phyloP scores from a whole-genome alignment of 1,140 invertebrate species.

The Meloidogyne floridensis region DNA sequence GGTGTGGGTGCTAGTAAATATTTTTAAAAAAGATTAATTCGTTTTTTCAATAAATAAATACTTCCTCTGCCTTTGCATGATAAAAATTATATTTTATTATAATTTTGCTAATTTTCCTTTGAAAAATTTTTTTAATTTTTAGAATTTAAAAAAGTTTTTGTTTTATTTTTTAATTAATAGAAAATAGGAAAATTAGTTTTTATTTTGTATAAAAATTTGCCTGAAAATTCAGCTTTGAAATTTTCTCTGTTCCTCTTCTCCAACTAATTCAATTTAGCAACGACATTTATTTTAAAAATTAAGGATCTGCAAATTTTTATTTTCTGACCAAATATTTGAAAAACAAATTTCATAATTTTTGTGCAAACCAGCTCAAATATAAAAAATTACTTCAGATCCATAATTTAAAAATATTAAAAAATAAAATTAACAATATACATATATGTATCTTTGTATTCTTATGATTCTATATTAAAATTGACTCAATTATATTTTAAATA shows the following conservation, averaged over 20 bases:
- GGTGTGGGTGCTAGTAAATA: slow-evolving; percentile 32
- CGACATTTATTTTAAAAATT: slow-evolving; percentile 1
- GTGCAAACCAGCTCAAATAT: too few species aligned
- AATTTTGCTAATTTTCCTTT: neutral
- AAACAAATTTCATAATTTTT: too few species aligned
- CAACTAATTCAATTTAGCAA: neutral
- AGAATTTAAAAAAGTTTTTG: too few species aligned
- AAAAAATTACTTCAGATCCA: too few species aligned
- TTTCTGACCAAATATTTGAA: too few species aligned
- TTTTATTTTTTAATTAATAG: neutral
- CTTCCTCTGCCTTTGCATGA: slow-evolving; percentile 8
- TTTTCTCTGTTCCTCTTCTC: neutral
- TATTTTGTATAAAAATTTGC: neutral
- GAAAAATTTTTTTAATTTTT: too few species aligned
- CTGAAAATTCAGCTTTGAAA: neutral
- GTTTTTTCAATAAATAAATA: neutral
- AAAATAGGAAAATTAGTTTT: neutral
- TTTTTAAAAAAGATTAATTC: neutral
- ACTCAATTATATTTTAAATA: too few species aligned
- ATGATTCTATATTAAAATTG: too few species aligned
- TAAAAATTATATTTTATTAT: neutral
- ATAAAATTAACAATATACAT: too few species aligned
- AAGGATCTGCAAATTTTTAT: neutral
- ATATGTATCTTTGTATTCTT: too few species aligned
- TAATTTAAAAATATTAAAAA: too few species aligned